Percentiles rank a stretch among this genome's conserved stretches.
phyloP scores from a whole-genome alignment of 2,888 invertebrate genomes.

The Sepiola atlantica region DNA sequence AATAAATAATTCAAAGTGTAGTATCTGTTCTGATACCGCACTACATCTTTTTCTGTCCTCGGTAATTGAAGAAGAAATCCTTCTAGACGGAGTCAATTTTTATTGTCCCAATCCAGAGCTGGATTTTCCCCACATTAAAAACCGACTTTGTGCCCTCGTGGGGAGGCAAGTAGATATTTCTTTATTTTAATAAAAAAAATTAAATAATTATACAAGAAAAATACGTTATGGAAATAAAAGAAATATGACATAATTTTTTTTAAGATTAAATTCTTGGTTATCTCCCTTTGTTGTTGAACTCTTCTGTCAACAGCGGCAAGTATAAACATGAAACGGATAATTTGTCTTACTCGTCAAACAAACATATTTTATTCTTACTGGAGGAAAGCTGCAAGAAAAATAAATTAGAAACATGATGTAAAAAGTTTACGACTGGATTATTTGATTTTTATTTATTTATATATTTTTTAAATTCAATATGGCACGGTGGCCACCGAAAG shows the following conservation, averaged over 20 bases:
- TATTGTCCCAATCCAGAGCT: no score
- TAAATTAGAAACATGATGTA: background rate
- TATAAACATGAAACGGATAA: background rate
- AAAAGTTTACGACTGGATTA: background rate
- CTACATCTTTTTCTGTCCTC: no score
- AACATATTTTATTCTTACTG: background rate
- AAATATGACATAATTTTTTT: background rate
- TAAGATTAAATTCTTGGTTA: background rate
- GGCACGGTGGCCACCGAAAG: conserved; percentile 6
- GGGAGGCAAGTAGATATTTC: no score
- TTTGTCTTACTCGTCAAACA: background rate
- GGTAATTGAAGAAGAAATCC: no score
- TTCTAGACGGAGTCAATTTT: no score
- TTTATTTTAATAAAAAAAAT: no score
- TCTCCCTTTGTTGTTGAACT: background rate
- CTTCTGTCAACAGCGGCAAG: conserved; percentile 12
- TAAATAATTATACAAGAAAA: background rate
- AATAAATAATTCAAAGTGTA: no score
- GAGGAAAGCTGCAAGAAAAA: background rate
- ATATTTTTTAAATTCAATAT: no score
- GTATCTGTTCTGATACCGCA: no score
- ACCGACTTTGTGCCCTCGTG: no score
- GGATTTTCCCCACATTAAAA: no score
- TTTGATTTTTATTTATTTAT: background rate
- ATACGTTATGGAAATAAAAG: background rate